Evolutionary conservation across 2,797 vertebrate species (phyloP), one percentile per base, ranked within the genome.

Genomic region (Cirrhinus molitorella): DNA sequence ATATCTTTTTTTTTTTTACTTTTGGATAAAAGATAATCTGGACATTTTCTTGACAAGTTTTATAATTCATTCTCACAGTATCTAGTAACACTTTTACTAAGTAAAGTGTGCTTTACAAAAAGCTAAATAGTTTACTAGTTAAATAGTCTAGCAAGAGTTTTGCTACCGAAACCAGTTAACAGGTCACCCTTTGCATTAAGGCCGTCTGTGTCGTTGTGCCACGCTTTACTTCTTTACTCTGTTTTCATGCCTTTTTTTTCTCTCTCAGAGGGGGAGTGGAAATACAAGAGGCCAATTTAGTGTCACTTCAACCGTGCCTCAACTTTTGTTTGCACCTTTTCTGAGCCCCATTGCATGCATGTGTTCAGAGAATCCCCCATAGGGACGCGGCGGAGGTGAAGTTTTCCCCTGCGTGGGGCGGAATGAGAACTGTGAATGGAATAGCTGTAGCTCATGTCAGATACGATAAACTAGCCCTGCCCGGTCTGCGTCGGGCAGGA

Each of bases 371-470:
- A 43, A 53, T 37, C 37, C 65, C 65, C 23, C 51, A 53, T 71
- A 31, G 12, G 49, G 67, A 74, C 65, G 40, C 10, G 67, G 47
- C 77, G 25, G 49, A 76, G 23, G 55, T 55, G 65, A 71, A 49
- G 55, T n/a, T 59, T 37, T 45, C 65, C 79, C 74, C 53, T 21
- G 53, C 74, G 53, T 40, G 55, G 66, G 49, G 68, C 17, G 63
- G 59, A 73, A 57, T 79, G 67, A 84, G 68, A 83, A 90, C 88
- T 90, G 88, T 89, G 87, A 90, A 88, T 66, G 76, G 31, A 74
- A 45, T 71, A 67, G 57, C 43, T 81, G 81, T 90, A 87, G 87
- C 81, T 77, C 49, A 55, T 83, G 85, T 79, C 80, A 77, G 83
- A 72, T 72, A 85, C 7, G 78, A 87, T 82, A 89, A 86, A 75